Evolutionary conservation across 2,113 vertebrate genomes (phyloP).

Genomic region (Neogale vison): DNA sequence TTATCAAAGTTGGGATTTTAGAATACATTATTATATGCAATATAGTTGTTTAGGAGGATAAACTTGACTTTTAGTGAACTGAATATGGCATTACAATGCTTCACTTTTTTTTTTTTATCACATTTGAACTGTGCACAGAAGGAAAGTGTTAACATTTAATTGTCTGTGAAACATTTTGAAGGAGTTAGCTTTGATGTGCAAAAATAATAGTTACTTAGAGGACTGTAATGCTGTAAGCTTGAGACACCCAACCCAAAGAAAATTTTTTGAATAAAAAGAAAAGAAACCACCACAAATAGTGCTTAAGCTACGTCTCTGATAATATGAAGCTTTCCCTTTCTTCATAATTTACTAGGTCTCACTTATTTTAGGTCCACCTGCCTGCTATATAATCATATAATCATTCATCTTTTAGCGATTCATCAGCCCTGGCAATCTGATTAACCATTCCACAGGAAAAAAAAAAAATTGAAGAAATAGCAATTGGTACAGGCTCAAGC

Average conservation of each 20-base stretch:
- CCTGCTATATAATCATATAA: background rate
- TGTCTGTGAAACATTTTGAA: slow-evolving; percentile 72
- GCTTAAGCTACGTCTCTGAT: background rate
- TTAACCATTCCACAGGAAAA: background rate
- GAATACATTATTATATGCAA: background rate
- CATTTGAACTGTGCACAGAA: slow-evolving; percentile 63
- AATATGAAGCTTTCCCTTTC: background rate
- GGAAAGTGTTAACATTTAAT: slow-evolving; percentile 75
- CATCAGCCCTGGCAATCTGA: background rate
- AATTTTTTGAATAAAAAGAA: slow-evolving; percentile 3
- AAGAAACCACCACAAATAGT: background rate
- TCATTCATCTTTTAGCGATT: background rate
- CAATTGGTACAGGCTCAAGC: background rate
- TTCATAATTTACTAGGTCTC: background rate
- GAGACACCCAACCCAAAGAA: slow-evolving; percentile 51
- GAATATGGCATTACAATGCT: background rate
- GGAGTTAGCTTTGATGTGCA: slow-evolving; percentile 70
- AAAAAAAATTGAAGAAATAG: background rate
- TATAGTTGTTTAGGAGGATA: background rate
- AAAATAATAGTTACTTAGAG: slow-evolving; percentile 61
- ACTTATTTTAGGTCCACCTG: background rate
- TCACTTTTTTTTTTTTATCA: background rate
- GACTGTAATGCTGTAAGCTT: slow-evolving; percentile 54
- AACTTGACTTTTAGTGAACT: slow-evolving; percentile 40
- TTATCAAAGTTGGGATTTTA: background rate